Base-by-base conservation (phyloP, 2,113 vertebrate genomes). In the Hemibagrus wyckioides region DNA sequence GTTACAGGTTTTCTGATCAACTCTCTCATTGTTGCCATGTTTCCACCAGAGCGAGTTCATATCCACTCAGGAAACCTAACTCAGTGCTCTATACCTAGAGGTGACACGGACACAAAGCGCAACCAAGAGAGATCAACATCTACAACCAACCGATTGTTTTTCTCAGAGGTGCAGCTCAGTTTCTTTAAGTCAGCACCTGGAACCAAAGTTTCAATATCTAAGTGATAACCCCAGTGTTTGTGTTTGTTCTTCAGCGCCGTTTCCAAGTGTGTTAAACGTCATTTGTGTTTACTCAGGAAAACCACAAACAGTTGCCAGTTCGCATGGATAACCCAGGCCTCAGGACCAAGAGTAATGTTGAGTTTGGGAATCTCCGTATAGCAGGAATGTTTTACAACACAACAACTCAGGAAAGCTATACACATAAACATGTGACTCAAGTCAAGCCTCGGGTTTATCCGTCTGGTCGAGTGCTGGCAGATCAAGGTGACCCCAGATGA, bases 341-440 rank as follows among this genome's bases (percentile, higher is more conserved):
- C 4, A 73, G 39, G 21, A 73, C 39, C 39, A 73, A 73, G 69
- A 44, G 69, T 44, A 73, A 73, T 13, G 1, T 93, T 5, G 54
- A 90, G 71, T 80, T 93, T 44, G 90, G 91, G 39, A 28, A 73
- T 1, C 30, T 82, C 33, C 0, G 0, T 59, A 56, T 83, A 25
- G 89, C 85, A 1, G 39, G 54, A n/a, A 0, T 0, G 17, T 90
- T 76, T 91, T 93, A 92, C 90, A 86, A 59, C 44, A 92, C 93
- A 0, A 92, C 87, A 0, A 30, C 89, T 36, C 80, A 85, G 25
- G 56, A 89, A 0, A 77, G 91, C 86, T 93, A 88, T 33, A 17
- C 39, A 36, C 85, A 41, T 0, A 88, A 79, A 80, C 0, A 39
- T 0, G 41, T 71, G 9, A 48, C 15, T 71, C 89, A 2, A 33